Evolutionary conservation across 2,888 invertebrate genomes (phyloP).

Genomic region (Macrostomum cliftonense): DNA sequence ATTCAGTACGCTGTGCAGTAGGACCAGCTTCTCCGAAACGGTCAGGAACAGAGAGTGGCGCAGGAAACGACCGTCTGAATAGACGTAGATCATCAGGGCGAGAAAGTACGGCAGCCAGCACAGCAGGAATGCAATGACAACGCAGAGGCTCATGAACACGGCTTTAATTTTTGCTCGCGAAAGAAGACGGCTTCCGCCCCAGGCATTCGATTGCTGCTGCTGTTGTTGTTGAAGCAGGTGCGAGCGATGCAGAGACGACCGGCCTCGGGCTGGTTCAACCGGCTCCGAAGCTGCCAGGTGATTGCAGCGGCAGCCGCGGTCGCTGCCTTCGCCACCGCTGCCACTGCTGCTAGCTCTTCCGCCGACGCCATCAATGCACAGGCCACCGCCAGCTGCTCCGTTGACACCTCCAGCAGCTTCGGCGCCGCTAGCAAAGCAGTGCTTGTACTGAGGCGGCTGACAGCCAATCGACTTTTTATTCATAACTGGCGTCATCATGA

Average conservation of each 20-base stretch:
- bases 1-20: constrained; percentile 36
- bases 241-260: no score
- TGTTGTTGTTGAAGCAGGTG: no score
- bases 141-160: constrained; percentile 38
- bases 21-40: constrained; percentile 31
- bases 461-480: background rate
- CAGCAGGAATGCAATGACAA: constrained; percentile 36
- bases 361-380: background rate
- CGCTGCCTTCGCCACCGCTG: constrained; percentile 11
- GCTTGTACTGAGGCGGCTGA: no score
- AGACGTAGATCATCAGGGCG: constrained; percentile 35
- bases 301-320: no score
- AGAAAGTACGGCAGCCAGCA: constrained; percentile 41
- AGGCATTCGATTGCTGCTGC: no score
- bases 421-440: no score
- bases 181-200: constrained; percentile 12
- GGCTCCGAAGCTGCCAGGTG: no score
- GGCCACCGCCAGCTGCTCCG: constrained; percentile 6
- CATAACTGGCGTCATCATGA: constrained; percentile 13
- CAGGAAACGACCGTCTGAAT: constrained; percentile 28
- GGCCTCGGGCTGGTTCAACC: no score
- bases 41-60: constrained; percentile 30
- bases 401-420: no score
- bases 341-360: no score
- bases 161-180: constrained; percentile 39